Conservation (phyloP, 2,888 invertebrate species). For the Phengaris alcon region DNA sequence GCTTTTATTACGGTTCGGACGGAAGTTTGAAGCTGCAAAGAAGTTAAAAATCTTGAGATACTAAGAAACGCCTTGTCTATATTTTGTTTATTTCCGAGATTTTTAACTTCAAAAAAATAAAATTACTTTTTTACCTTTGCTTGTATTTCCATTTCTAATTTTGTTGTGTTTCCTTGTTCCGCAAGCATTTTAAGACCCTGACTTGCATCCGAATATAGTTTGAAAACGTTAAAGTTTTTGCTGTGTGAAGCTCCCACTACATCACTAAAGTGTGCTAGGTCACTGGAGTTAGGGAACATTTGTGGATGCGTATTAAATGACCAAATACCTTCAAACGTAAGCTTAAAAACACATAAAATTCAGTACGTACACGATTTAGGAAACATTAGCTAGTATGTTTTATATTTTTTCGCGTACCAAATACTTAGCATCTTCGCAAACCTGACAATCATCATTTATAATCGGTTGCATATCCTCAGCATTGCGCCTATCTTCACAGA, state of each 20-base stretch:
- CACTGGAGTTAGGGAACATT: constrained; percentile 53
- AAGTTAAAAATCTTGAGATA: constrained; percentile 26
- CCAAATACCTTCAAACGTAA: constrained; percentile 68
- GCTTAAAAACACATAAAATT: constrained; percentile 44
- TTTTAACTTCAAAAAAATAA: not conserved
- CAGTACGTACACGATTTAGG: not conserved
- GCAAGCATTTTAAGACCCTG: constrained; percentile 63
- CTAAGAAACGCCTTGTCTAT: not conserved
- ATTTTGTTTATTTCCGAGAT: too few species aligned
- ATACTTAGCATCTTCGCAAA: constrained; percentile 67
- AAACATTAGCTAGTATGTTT: not conserved
- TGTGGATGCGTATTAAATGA: constrained; percentile 62
- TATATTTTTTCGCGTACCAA: constrained; percentile 48
- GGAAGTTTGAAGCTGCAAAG: constrained; percentile 50
- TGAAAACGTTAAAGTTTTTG: constrained; percentile 57
- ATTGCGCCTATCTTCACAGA: constrained; percentile 66
- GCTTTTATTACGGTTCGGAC: constrained; percentile 70
- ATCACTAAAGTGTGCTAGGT: constrained; percentile 62
- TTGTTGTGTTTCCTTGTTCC: constrained; percentile 70
- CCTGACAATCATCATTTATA: constrained; percentile 58
- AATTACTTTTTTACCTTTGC: constrained; percentile 46
- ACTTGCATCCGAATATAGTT: constrained; percentile 57
- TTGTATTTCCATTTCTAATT: constrained; percentile 64
- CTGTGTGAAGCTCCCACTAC: constrained; percentile 70
- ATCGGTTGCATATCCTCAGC: constrained; percentile 65